Conservation (phyloP, 2,113 vertebrate genomes). For the Oryzias curvinotus region DNA sequence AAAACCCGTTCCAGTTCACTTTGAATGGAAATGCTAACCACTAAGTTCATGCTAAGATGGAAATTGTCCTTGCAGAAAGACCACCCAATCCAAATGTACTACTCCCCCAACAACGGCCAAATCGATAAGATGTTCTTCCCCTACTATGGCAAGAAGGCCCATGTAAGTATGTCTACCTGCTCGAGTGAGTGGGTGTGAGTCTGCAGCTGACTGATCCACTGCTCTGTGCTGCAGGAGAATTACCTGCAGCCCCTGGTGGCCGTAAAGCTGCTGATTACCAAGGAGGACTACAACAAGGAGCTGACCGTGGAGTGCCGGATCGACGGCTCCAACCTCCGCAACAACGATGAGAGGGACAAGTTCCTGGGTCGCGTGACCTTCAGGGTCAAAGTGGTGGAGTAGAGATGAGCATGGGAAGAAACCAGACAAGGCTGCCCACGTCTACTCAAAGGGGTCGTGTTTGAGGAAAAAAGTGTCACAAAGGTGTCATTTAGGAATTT, state of each 20-base stretch:
- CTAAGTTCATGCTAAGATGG: background rate
- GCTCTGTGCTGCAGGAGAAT: slow-evolving; percentile 73
- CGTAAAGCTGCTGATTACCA: slow-evolving; percentile 81
- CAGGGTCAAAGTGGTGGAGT: slow-evolving; percentile 84
- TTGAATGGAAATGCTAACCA: background rate
- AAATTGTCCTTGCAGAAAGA: slow-evolving; percentile 75
- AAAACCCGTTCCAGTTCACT: slow-evolving; percentile 9
- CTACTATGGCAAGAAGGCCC: slow-evolving; percentile 92
- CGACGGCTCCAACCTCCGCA: slow-evolving; percentile 85
- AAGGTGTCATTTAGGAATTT: slow-evolving; percentile 39
- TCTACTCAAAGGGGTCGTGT: slow-evolving; percentile 51
- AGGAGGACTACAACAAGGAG: slow-evolving; percentile 81
- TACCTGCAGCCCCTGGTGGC: slow-evolving; percentile 95
- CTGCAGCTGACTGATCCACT: slow-evolving; percentile 16
- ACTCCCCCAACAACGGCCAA: slow-evolving; percentile 81
- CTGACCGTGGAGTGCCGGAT: slow-evolving; percentile 89
- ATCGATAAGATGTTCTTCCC: slow-evolving; percentile 96
- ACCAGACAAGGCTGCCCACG: slow-evolving; percentile 47
- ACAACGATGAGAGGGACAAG: slow-evolving; percentile 91
- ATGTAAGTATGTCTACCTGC: slow-evolving; percentile 82
- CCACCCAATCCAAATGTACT: slow-evolving; percentile 68
- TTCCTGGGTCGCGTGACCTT: slow-evolving; percentile 93
- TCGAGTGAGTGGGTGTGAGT: background rate
- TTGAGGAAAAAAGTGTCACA: slow-evolving; percentile 61
- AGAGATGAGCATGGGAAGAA: slow-evolving; percentile 50